Percentiles rank a stretch among this genome's conserved stretches.
Evolutionary conservation across 2,888 invertebrate genomes (phyloP).

Genomic region (Drosophila mulleri): DNA sequence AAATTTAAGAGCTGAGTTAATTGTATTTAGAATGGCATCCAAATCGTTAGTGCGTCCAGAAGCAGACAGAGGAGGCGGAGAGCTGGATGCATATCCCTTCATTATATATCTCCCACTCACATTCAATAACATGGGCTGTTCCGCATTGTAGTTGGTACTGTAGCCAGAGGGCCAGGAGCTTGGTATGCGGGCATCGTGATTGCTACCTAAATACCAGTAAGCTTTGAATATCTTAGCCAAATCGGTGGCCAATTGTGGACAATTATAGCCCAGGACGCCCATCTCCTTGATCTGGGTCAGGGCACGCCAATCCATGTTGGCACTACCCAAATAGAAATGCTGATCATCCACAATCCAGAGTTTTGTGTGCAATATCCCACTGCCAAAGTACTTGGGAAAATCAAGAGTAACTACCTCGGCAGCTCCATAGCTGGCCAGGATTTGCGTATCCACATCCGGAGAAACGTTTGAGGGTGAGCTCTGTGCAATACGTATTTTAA

Average conservation of each 20-base stretch:
- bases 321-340: constrained; percentile 97
- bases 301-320: constrained; percentile 99
- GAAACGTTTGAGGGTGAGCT: constrained; percentile 90
- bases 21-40: constrained; percentile 92
- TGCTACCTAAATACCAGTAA: constrained; percentile 94
- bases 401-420: constrained; percentile 85
- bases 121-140: constrained; percentile 89
- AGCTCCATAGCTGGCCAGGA: constrained; percentile 87
- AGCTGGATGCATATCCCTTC: constrained; percentile 90
- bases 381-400: constrained; percentile 88
- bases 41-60: constrained; percentile 93
- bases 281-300: constrained; percentile 94
- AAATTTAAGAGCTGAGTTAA: constrained; percentile 92
- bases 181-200: constrained; percentile 89
- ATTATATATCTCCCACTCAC: constrained; percentile 87
- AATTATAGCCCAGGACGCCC: constrained; percentile 89
- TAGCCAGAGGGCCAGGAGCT: constrained; percentile 90
- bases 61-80: constrained; percentile 94
- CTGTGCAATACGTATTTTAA: constrained; percentile 93
- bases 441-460: constrained; percentile 84
- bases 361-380: constrained; percentile 97
- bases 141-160: constrained; percentile 89
- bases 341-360: constrained; percentile 95
- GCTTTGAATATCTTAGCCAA: constrained; percentile 95
- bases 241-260: constrained; percentile 84